phyloP scores from a whole-genome alignment of 2,113 vertebrate genomes.

The Genyomyrus donnyi region DNA sequence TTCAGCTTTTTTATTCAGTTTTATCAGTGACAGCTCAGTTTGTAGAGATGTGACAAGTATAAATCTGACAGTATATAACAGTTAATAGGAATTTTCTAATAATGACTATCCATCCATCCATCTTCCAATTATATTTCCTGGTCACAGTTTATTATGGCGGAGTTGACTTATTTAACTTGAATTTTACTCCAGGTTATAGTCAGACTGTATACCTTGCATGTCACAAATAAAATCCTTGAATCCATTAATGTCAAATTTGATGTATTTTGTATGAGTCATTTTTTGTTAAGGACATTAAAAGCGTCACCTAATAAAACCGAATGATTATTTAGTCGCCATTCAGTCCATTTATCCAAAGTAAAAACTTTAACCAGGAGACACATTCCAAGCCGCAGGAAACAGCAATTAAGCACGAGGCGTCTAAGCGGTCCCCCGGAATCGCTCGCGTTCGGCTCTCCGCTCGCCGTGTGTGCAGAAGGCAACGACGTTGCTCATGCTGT shows the following conservation, averaged over 20 bases:
- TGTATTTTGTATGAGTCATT: neutral
- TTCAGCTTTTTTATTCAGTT: neutral
- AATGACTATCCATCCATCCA: neutral
- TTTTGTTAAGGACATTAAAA: neutral
- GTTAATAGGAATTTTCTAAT: neutral
- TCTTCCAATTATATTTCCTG: neutral
- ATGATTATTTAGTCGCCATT: neutral
- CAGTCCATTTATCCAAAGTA: neutral
- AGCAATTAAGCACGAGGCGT: neutral
- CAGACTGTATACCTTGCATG: neutral
- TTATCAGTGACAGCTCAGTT: neutral
- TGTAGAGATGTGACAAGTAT: neutral
- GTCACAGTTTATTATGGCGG: neutral
- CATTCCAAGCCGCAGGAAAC: neutral
- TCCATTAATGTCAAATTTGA: neutral
- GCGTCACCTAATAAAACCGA: neutral
- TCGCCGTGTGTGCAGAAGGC: neutral
- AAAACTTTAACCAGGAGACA: neutral
- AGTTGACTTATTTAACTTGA: neutral
- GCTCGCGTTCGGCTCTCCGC: neutral
- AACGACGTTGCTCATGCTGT: neutral
- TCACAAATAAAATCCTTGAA: neutral
- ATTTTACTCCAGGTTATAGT: neutral
- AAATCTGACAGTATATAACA: neutral
- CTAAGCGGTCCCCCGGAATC: neutral